A percentile compares a stretch with the other conserved stretches of the same genome.
Conservation (phyloP, 2,888 invertebrate genomes). For the Leptinotarsa peninsularis region DNA sequence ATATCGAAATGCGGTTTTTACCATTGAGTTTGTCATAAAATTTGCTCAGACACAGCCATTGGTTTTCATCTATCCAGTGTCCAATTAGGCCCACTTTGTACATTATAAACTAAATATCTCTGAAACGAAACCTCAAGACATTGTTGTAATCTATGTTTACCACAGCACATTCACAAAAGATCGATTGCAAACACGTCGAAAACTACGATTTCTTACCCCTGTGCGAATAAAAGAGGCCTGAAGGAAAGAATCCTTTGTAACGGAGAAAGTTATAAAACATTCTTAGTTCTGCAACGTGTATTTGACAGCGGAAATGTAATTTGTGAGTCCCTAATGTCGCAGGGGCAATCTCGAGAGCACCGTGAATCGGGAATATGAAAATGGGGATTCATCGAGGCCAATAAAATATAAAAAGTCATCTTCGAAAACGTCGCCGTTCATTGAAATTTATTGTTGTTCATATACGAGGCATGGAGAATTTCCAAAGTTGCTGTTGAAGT, state of each 20-base stretch:
- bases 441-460: constrained; percentile 45
- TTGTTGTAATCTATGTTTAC: no score
- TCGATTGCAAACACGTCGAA: neutral
- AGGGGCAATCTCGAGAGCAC: constrained; percentile 57
- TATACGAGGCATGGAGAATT: constrained; percentile 11
- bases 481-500: constrained; percentile 10
- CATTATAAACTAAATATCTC: no score
- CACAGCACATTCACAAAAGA: neutral
- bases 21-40: no score
- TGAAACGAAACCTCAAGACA: no score
- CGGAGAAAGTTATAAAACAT: constrained; percentile 60
- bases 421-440: constrained; percentile 51
- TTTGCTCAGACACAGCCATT: no score
- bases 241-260: constrained; percentile 47
- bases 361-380: constrained; percentile 61
- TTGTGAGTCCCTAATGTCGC: constrained; percentile 60
- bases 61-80: no score
- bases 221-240: constrained; percentile 35
- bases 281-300: constrained; percentile 58
- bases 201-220: neutral
- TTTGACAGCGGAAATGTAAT: constrained; percentile 62
- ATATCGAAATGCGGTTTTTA: no score
- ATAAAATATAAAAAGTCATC: constrained; percentile 59
- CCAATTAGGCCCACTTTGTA: no score
- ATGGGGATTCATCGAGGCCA: constrained; percentile 60